phyloP scores from a whole-genome alignment of 1,140 invertebrate species.

The Oryctes rhinoceros region DNA sequence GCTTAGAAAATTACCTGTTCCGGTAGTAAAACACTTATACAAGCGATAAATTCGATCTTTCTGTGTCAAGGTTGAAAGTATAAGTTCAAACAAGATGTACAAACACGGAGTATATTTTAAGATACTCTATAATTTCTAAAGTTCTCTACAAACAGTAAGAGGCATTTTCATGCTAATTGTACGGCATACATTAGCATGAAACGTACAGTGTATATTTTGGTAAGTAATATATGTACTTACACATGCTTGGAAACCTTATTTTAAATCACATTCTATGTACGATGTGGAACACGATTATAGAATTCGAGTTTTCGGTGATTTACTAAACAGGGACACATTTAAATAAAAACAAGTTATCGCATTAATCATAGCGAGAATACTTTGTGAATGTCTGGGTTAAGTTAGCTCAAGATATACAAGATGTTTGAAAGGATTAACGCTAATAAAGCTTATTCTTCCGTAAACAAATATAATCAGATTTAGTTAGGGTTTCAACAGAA shows the following conservation, averaged over 20 bases:
- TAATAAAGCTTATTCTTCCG: no score
- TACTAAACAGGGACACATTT: no score
- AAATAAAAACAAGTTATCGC: no score
- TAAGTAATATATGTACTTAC: not conserved
- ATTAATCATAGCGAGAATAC: no score
- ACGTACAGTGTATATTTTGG: not conserved
- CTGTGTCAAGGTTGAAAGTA: conserved; percentile 34
- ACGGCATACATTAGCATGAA: conserved; percentile 1
- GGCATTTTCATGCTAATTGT: conserved; percentile 22
- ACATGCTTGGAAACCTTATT: not conserved
- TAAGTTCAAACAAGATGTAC: conserved; percentile 19
- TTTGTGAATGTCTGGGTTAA: no score
- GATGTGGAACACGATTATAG: no score
- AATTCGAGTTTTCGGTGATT: no score
- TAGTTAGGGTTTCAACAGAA: no score
- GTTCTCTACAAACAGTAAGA: conserved; percentile 25
- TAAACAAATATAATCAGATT: no score
- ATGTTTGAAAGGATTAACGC: no score
- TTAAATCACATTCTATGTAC: not conserved
- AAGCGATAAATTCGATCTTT: not conserved
- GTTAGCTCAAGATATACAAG: no score
- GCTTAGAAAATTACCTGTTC: not conserved
- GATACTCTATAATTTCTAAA: conserved; percentile 6
- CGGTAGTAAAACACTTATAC: not conserved
- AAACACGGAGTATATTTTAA: not conserved